Percentiles rank a stretch among this genome's conserved stretches.
Conservation (phyloP, 2,113 vertebrate species). For the Menura novaehollandiae region DNA sequence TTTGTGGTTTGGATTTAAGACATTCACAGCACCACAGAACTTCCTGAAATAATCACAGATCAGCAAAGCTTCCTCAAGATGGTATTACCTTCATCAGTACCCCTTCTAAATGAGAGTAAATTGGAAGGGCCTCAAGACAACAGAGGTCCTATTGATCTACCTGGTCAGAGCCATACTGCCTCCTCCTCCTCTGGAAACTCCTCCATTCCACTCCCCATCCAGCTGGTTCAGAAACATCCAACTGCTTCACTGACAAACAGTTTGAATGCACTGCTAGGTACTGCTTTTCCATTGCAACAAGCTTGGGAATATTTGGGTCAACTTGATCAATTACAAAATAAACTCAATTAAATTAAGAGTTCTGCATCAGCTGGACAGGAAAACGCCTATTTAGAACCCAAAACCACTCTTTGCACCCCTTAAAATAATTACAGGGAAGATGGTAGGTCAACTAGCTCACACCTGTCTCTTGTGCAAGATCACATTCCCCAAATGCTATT, state of each 20-base stretch:
- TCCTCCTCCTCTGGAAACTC: not conserved
- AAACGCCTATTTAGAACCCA: not conserved
- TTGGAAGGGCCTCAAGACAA: not conserved
- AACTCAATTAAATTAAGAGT: not conserved
- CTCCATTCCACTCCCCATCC: not conserved
- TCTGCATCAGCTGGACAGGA: not conserved
- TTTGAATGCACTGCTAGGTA: not conserved
- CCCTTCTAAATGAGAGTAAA: not conserved
- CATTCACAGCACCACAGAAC: not conserved
- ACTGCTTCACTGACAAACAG: not conserved
- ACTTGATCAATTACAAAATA: not conserved
- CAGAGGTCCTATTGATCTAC: rapidly evolving
- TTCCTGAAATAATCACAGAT: slow-evolving; percentile 32
- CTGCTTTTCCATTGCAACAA: not conserved
- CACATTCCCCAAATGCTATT: rapidly evolving
- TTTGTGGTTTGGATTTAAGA: slow-evolving; percentile 36
- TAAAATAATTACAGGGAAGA: not conserved
- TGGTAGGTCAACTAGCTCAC: not conserved
- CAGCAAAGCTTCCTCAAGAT: not conserved
- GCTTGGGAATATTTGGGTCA: not conserved
- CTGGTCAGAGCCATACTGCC: not conserved
- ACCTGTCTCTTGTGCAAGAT: not conserved
- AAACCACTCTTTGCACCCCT: not conserved
- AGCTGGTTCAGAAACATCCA: not conserved
- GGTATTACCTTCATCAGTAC: not conserved